A percentile compares a stretch with the other conserved stretches of the same genome.
Evolutionary conservation across 92 coral and sea anemone species (phyloP).

Genomic region (Zoanthus sansibaricus): DNA sequence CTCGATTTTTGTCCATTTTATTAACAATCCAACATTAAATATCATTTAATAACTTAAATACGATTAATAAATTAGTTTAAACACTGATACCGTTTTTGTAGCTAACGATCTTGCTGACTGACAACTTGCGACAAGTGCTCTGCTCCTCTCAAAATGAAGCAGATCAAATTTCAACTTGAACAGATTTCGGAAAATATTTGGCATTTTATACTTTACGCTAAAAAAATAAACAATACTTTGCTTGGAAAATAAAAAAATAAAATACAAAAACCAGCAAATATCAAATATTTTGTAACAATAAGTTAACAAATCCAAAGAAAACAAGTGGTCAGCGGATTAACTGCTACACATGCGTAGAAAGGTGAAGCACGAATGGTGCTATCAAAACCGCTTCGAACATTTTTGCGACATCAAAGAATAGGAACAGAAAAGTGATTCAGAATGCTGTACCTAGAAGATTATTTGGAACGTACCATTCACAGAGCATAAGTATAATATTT

Average conservation of each 20-base stretch:
- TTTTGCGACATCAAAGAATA: conserved; percentile 45
- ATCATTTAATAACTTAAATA: not conserved
- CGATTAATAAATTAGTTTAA: not conserved
- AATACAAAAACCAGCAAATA: not conserved
- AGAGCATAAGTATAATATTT: conserved; percentile 15
- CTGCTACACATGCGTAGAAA: conserved; percentile 59
- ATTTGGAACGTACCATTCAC: conserved; percentile 86
- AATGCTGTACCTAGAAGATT: conserved; percentile 99
- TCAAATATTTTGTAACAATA: too few relatives aligned
- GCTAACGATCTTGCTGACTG: conserved; percentile 22
- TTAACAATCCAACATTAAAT: too few relatives aligned
- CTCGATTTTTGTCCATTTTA: too few relatives aligned
- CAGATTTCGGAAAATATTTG: conserved; percentile 16
- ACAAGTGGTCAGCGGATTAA: conserved; percentile 69
- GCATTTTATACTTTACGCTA: not conserved
- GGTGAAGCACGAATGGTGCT: conserved; percentile 49
- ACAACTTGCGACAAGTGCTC: not conserved
- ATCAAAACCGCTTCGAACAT: conserved; percentile 53
- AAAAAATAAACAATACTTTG: not conserved
- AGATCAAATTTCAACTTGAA: conserved; percentile 17
- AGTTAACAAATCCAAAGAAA: not conserved
- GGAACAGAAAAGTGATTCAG: conserved; percentile 62
- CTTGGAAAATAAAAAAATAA: not conserved
- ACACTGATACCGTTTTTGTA: conserved; percentile 48
- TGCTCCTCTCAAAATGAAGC: not conserved